Base-by-base conservation (phyloP, 37 sponge, comb jelly and placozoan species). In the Crambe crambe region DNA sequence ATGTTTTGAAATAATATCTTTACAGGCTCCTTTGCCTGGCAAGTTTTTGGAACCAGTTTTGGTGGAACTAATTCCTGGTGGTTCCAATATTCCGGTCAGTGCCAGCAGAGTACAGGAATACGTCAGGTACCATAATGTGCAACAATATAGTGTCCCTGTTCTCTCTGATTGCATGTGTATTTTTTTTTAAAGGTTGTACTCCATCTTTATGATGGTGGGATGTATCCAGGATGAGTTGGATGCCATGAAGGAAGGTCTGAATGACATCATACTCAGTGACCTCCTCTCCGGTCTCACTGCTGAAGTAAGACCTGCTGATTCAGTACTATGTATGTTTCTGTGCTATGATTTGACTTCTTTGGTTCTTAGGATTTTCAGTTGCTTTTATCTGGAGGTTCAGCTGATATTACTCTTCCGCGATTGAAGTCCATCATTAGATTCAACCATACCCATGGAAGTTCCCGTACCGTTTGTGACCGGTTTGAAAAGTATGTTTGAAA, bases 301-400 rank as follows among this genome's bases (percentile, higher is more conserved):
- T 42, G 95, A 95, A 86, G 93, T 93, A 22, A 6, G 54, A 18
- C 54, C 15, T 51, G 54, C 15, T 51, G 54, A 18, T 51, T 18
- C 15, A 18, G 54, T 51, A 18, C 15, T 51, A 51, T 18, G 23
- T 60, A 22, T 25, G 23, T 20, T 22, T 22, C 5, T 60, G 61
- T 60, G 61, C 21, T 60, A 5, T 4, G 6, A 20, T 20, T n/a
- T 60, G 17, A 20, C 25, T 47, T 6, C 51, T 12, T 47, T 6
- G 8, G 37, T 37, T 25, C 61, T 30, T 73, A 96, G 88, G 97
- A 97, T 62, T 89, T 97, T 32, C 95, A 94, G 70, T 81, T 97
- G 68, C 83, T 97, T 18, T 71, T 97, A 27, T 89, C 95, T 20
- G 97, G 97, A 47, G 97, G 95, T 1, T 89, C 83, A 26, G 90